phyloP scores from a whole-genome alignment of 2,113 vertebrate genomes.

The Alligator sinensis region DNA sequence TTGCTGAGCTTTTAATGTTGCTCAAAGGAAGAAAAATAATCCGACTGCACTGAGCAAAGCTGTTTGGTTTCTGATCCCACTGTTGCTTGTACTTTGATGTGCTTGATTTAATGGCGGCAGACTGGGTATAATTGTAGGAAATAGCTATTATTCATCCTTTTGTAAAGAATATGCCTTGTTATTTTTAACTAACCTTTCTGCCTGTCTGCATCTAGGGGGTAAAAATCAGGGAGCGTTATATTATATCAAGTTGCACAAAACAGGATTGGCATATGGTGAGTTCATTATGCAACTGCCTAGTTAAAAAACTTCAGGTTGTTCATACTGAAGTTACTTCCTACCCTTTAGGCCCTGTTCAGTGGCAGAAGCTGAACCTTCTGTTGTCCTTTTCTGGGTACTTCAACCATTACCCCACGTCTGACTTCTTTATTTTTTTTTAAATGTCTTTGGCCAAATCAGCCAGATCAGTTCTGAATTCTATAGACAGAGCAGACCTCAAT shows the following conservation, averaged over 20 bases:
- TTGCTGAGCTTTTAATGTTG: slow-evolving; percentile 38
- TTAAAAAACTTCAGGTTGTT: not conserved
- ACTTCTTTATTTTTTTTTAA: no score
- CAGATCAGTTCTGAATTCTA: no score
- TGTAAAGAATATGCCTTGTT: not conserved
- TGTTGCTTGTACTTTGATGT: not conserved
- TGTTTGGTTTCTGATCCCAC: not conserved
- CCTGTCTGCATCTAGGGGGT: not conserved
- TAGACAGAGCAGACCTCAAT: no score
- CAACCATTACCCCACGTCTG: not conserved
- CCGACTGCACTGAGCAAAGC: not conserved
- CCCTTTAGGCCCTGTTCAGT: not conserved
- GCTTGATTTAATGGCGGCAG: not conserved
- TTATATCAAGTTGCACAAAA: not conserved
- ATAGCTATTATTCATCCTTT: not conserved
- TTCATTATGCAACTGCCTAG: not conserved
- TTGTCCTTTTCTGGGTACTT: not conserved
- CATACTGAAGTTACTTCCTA: not conserved
- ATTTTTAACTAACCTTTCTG: not conserved
- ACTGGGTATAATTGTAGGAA: not conserved
- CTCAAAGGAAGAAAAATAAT: not conserved
- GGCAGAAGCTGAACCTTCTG: not conserved
- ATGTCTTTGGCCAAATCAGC: no score
- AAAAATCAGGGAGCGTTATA: not conserved
- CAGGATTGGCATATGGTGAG: accelerated